phyloP scores from a whole-genome alignment of 2,113 vertebrate species.

The Grallaria varia region DNA sequence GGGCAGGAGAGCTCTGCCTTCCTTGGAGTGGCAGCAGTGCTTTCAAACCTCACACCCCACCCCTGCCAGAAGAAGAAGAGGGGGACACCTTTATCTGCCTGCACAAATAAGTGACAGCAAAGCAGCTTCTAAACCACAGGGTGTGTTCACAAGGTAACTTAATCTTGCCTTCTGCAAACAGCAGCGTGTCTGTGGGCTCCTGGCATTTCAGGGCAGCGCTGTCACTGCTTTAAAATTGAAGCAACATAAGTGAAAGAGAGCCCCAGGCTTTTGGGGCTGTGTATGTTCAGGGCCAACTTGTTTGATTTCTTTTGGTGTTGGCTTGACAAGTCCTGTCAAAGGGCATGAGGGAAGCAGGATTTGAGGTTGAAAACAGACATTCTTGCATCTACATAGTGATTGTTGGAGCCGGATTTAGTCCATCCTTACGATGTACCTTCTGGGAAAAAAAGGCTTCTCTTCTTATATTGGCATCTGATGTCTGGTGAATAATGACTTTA shows the following conservation, averaged over 20 bases:
- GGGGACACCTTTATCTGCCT: neutral
- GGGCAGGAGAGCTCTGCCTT: neutral
- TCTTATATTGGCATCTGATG: neutral
- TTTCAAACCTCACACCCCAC: neutral
- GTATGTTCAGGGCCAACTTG: neutral
- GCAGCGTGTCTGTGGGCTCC: neutral
- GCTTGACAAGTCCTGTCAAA: neutral
- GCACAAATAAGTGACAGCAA: neutral
- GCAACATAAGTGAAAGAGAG: neutral
- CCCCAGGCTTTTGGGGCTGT: neutral
- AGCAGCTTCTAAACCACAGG: neutral
- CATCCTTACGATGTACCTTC: constrained; percentile 57
- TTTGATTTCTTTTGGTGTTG: constrained; percentile 25
- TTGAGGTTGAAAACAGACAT: constrained; percentile 18
- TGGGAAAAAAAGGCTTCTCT: constrained; percentile 62
- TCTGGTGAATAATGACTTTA: neutral
- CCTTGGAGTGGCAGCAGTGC: neutral
- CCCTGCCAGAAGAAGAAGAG: neutral
- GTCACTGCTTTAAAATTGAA: neutral
- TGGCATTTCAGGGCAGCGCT: neutral
- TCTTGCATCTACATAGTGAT: constrained; percentile 63
- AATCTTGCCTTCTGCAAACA: neutral
- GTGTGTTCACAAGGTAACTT: neutral
- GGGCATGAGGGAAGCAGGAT: neutral
- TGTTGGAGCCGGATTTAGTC: constrained; percentile 25